Evolutionary conservation across 2,113 vertebrate species (phyloP).

Genomic region (Phycodurus eques): DNA sequence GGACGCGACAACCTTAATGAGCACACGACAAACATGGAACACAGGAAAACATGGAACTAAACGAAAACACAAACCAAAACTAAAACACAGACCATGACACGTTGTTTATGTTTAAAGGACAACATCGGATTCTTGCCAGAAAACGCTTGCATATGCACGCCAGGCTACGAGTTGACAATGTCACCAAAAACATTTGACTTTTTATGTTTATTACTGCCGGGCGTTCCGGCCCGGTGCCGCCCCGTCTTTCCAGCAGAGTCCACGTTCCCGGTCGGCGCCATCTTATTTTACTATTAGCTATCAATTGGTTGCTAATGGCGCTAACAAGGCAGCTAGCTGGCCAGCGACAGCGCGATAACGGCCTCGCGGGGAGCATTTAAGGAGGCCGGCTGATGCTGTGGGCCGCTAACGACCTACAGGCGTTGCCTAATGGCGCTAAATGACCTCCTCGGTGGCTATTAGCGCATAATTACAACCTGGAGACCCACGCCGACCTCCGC

Average conservation of each 20-base stretch:
- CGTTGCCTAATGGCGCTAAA: constrained; percentile 82
- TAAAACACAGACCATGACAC: no score
- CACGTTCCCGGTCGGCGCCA: constrained; percentile 67
- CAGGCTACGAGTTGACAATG: background rate
- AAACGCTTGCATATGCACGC: no score
- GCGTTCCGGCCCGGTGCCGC: constrained; percentile 7
- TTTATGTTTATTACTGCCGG: constrained; percentile 1
- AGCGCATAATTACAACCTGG: constrained; percentile 83
- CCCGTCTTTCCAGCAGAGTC: constrained; percentile 65
- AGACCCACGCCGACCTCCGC: constrained; percentile 80
- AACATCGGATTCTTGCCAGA: background rate
- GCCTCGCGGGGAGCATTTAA: constrained; percentile 83
- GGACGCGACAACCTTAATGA: no score
- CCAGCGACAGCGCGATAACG: constrained; percentile 80
- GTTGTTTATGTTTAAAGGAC: background rate
- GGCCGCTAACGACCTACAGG: constrained; percentile 85
- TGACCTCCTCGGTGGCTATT: constrained; percentile 84
- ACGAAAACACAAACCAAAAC: no score
- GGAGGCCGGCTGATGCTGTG: constrained; percentile 80
- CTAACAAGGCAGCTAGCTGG: constrained; percentile 79
- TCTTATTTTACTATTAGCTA: constrained; percentile 84
- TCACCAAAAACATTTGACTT: background rate
- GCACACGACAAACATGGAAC: no score
- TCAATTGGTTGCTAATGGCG: constrained; percentile 83
- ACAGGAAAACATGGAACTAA: no score